These are phyloP conservation scores for Hylomyscus alleni DNA, from an alignment of 2,797 vertebrate species.

Conservation along the genomic window DNA sequence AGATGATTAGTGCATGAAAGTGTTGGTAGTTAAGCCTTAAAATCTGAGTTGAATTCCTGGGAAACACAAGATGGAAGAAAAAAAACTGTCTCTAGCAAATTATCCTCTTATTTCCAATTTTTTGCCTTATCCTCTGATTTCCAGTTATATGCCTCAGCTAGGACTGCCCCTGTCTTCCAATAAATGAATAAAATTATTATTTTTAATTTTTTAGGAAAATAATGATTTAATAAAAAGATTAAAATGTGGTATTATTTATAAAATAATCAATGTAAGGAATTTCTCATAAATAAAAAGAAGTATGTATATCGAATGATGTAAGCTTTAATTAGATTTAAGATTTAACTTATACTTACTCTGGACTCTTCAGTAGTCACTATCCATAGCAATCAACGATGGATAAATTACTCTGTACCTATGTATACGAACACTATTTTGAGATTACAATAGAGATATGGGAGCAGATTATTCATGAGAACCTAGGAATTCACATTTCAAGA, in stretches of 20 bases:
- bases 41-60: background rate
- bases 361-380: background rate
- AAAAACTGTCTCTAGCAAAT: background rate
- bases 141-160: background rate
- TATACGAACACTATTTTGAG: background rate
- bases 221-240: background rate
- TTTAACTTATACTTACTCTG: background rate
- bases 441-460: background rate
- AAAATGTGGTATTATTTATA: background rate
- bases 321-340: background rate
- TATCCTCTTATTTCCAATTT: background rate
- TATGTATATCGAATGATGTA: background rate
- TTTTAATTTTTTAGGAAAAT: background rate
- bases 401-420: background rate
- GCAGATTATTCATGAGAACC: background rate
- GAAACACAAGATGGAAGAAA: background rate
- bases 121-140: background rate
- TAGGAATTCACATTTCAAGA: background rate
- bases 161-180: background rate
- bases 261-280: background rate
- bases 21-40: background rate
- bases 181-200: background rate
- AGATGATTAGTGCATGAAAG: background rate
- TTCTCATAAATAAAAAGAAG: conserved; percentile 13
- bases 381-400: background rate